Evolutionary conservation across 2,113 vertebrate genomes (phyloP).

Genomic region (Calidris pugnax): DNA sequence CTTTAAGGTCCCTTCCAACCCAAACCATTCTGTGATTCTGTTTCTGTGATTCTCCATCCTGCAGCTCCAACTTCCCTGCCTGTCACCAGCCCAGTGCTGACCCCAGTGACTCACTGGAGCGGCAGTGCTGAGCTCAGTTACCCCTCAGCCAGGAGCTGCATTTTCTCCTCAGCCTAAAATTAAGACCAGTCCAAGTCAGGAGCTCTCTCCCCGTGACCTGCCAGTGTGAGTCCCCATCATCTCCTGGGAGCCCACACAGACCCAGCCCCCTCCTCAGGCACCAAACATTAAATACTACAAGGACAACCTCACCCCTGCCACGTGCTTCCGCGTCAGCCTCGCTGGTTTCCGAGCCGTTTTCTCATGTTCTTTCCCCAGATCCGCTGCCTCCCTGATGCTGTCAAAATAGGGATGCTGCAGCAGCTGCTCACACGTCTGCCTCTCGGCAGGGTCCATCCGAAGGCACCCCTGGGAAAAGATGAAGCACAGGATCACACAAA

Average conservation of each 20-base stretch:
- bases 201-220: neutral
- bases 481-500: neutral
- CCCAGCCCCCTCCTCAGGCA: neutral
- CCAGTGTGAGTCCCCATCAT: neutral
- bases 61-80: neutral
- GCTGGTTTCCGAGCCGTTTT: conserved; percentile 71
- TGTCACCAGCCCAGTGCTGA: neutral
- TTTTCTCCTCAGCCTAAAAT: neutral
- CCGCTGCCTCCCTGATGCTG: conserved; percentile 76
- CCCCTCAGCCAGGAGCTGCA: neutral
- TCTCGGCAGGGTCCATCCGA: conserved; percentile 87
- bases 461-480: conserved; percentile 81
- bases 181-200: neutral
- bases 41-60: neutral
- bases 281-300: fast-evolving
- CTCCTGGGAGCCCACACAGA: neutral
- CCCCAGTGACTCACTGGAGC: neutral
- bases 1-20: no score
- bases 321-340: conserved; percentile 77
- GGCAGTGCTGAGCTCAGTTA: neutral
- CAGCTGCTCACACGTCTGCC: conserved; percentile 87
- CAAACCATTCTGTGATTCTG: no score
- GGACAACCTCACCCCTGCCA: conserved; percentile 77
- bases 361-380: conserved; percentile 73
- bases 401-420: conserved; percentile 90